These are phyloP conservation scores for Patella caerulea DNA, from an alignment of 2,888 invertebrate species.

Conservation along the genomic window DNA sequence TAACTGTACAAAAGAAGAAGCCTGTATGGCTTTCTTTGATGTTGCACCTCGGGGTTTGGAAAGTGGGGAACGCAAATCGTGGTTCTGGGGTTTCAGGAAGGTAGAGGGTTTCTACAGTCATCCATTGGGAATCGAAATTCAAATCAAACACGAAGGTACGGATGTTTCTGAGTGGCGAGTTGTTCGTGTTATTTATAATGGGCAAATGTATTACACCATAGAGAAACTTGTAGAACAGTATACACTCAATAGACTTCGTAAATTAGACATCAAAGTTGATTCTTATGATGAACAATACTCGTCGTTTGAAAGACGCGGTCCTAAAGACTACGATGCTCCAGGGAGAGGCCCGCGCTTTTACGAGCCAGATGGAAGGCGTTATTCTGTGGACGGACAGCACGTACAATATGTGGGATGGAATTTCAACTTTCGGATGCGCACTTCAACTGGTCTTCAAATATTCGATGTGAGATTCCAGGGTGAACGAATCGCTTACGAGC, in stretches of 20 bases:
- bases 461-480: slow-evolving; percentile 60
- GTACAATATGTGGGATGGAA: slow-evolving; percentile 65
- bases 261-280: slow-evolving; percentile 32
- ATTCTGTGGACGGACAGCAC: slow-evolving; percentile 54
- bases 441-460: slow-evolving; percentile 56
- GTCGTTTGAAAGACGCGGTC: slow-evolving; percentile 48
- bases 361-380: slow-evolving; percentile 62
- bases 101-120: slow-evolving; percentile 60
- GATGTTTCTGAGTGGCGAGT: slow-evolving; percentile 53
- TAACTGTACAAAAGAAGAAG: slow-evolving; percentile 50
- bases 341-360: slow-evolving; percentile 53
- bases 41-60: slow-evolving; percentile 53
- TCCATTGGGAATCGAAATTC: slow-evolving; percentile 60
- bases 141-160: slow-evolving; percentile 52
- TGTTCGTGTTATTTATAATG: slow-evolving; percentile 54
- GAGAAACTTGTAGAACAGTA: slow-evolving; percentile 49
- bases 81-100: slow-evolving; percentile 58
- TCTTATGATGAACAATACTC: slow-evolving; percentile 43
- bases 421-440: slow-evolving; percentile 57
- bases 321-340: slow-evolving; percentile 42
- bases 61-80: slow-evolving; percentile 53
- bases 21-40: slow-evolving; percentile 54
- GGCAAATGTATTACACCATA: slow-evolving; percentile 51
- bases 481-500: slow-evolving; percentile 61
- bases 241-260: slow-evolving; percentile 3